Conservation (phyloP, 2,888 invertebrate genomes). For the Apodemia hepburni region DNA sequence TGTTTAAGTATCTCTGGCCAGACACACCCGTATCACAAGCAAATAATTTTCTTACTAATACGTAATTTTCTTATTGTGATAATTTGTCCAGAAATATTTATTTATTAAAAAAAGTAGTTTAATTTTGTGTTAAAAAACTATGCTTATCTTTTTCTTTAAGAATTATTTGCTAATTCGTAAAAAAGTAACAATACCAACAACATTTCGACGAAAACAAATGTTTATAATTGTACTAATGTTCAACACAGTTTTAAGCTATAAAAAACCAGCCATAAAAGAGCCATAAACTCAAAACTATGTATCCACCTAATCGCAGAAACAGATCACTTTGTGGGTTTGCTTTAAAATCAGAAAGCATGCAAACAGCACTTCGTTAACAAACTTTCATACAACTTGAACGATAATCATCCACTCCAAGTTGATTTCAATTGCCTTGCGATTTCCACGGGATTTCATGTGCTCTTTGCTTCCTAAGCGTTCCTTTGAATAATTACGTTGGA, state of each 20-base stretch:
- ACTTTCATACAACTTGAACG: constrained; percentile 13
- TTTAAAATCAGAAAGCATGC: constrained; percentile 6
- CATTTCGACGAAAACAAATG: too few relatives aligned
- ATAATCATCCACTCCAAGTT: constrained; percentile 14
- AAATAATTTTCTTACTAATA: too few relatives aligned
- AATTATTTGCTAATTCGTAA: too few relatives aligned
- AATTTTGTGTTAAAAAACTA: too few relatives aligned
- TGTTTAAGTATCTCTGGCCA: too few relatives aligned
- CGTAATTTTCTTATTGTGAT: too few relatives aligned
- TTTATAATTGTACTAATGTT: background rate
- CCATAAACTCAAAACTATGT: background rate
- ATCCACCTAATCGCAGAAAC: background rate
- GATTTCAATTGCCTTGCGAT: background rate
- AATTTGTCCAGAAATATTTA: too few relatives aligned
- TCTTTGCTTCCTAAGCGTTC: constrained; percentile 4
- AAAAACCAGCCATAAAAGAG: background rate
- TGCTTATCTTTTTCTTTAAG: too few relatives aligned
- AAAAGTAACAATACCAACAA: too few relatives aligned
- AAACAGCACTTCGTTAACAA: constrained; percentile 8
- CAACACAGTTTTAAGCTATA: background rate
- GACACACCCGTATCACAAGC: too few relatives aligned
- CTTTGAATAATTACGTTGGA: constrained; percentile 1
- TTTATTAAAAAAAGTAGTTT: too few relatives aligned
- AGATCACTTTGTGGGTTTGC: constrained; percentile 10
- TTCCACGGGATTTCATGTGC: constrained; percentile 7